Conservation (phyloP, 2,888 invertebrate species). For the Pogonocherus hispidulus region DNA sequence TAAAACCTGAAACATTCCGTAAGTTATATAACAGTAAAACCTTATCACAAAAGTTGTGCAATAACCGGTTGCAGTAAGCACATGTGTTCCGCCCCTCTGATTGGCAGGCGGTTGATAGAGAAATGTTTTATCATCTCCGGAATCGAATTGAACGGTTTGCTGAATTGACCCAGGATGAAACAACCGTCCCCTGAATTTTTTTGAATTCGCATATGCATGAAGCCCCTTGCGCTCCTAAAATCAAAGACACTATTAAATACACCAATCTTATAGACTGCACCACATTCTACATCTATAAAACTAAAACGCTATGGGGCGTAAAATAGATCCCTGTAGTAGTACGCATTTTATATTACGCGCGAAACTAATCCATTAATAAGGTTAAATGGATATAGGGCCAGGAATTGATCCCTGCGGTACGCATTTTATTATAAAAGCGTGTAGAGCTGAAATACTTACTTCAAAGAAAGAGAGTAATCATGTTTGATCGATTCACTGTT, state of each 20-base stretch:
- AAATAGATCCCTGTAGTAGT: no score
- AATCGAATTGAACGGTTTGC: slow-evolving; percentile 91
- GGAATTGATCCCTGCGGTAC: neutral
- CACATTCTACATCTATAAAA: neutral
- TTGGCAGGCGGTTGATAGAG: slow-evolving; percentile 92
- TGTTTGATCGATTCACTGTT: slow-evolving; percentile 94
- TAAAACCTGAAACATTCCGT: slow-evolving; percentile 36
- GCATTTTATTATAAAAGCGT: neutral
- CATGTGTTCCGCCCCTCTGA: slow-evolving; percentile 97
- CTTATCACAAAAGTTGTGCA: slow-evolving; percentile 80
- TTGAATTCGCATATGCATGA: slow-evolving; percentile 97
- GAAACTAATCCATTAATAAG: no score
- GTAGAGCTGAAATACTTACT: slow-evolving; percentile 87
- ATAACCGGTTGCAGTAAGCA: slow-evolving; percentile 92
- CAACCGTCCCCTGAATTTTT: slow-evolving; percentile 80
- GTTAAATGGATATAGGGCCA: neutral
- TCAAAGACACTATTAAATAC: slow-evolving; percentile 16
- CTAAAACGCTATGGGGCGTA: no score
- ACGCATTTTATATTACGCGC: no score
- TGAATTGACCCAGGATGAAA: slow-evolving; percentile 92
- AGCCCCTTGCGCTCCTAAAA: slow-evolving; percentile 91
- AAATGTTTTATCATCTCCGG: slow-evolving; percentile 97
- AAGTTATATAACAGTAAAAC: slow-evolving; percentile 32
- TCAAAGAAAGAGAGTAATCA: slow-evolving; percentile 94
- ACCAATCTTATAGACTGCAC: neutral